Evolutionary conservation across 2,888 invertebrate genomes (phyloP), one percentile per base, ranked within the genome.

Genomic region (Crioceris asparagi): DNA sequence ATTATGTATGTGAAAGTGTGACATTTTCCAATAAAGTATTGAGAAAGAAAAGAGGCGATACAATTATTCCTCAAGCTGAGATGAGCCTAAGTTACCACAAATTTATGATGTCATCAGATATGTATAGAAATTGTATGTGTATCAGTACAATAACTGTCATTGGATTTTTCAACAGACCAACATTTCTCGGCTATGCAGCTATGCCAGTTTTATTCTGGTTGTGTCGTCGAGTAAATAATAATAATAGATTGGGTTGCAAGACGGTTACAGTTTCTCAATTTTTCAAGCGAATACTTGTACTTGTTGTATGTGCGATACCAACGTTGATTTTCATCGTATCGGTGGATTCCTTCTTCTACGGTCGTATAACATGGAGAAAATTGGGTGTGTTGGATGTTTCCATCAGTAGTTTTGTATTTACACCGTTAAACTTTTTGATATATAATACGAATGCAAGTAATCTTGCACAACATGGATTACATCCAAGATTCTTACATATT

Each of bases 151-250:
- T 86, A 25, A 77, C 79, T 35, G 77, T 80, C 1, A 60, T 78
- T 37, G 87, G 93, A 0, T 74, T 87, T 43, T 96, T 93, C 56
- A 93, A 92, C 61, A 74, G 94, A 32, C 93, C 94, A 15, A 94
- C 94, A 1, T 96, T 94, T 65, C 61, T 90, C 27, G 74, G 81
- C 0, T 94, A 84, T 65, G 84, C 88, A 2, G 70, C 84, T 15
- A 72, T 84, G 4, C 90, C 93, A 14, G 69, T 90, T 30, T 85
- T 88, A 58, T 87, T 84, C 57, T 91, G 90, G 87, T 66, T 90
- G 11, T 77, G 85, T 43, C 69, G 90, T 41, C 88, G 88, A 0
- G 42, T 47, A 6, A n/a, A n/a, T n/a, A n/a, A n/a, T n/a, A n/a
- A n/a, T n/a, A n/a, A n/a, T n/a, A n/a, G n/a, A n/a, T n/a, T n/a